Base-by-base conservation (phyloP, 2,113 vertebrate species). In the Galbula dea region DNA sequence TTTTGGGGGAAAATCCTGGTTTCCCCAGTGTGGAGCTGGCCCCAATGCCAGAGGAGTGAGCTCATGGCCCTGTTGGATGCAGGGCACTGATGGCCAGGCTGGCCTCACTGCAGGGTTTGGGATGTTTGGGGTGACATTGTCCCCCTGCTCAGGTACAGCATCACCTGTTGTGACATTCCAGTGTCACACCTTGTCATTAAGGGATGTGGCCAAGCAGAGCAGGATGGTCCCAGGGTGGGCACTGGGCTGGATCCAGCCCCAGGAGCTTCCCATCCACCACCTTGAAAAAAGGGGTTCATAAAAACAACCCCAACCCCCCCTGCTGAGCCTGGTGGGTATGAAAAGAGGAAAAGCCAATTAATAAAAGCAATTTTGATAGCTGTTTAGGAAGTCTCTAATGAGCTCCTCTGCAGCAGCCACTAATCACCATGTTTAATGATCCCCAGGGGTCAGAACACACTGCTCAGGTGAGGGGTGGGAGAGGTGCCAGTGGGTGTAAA, bases 181-280 rank as follows among this genome's bases (percentile, higher is more conserved):
- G 27, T 10, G 41, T 24, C 63, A 16, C 49, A 0, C 3, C 37
- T 8, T 3, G 55, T 32, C 58, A 1, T 15, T 7, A 3, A 10
- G 1, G 37, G 46, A 26, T 1, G 30, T 0, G 2, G 3, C 1
- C 0, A 1, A 48, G 54, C 0, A 1, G 17, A 69, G 66, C 0
- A 0, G 75, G 48, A 55, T 3, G 9, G 27, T 22, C 32, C 65
- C 23, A 9, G 29, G 16, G 69, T 1, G 0, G 12, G 30, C 0
- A 1, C 51, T 18, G 12, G 86, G 30, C 2, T 8, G 87, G 76
- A 46, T n/a, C 45, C 5, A 0, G 11, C 17, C 49, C 43, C 2
- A 0, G 65, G 34, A 85, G 49, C 78, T 52, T 54, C 51, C 15
- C 46, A 8, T 0, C 74, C 7, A 11, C 14, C 67, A 9, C 22